phyloP scores from a whole-genome alignment of 2,113 vertebrate species.

The Cheilinus undulatus region DNA sequence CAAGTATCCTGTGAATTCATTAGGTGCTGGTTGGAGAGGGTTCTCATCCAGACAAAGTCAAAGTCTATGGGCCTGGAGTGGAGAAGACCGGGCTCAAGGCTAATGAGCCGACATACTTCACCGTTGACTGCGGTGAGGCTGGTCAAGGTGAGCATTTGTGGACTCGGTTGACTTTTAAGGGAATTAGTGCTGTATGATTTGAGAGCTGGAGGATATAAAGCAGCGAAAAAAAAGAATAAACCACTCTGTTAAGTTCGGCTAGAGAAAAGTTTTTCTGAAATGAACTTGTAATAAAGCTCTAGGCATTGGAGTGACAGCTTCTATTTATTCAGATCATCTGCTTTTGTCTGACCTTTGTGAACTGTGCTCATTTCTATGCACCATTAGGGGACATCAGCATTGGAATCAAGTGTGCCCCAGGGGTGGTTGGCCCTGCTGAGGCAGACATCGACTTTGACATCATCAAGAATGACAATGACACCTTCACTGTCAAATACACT shows the following conservation, averaged over 20 bases:
- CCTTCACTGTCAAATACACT: constrained; percentile 96
- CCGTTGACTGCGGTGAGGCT: constrained; percentile 93
- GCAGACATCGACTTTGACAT: constrained; percentile 98
- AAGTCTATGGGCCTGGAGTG: constrained; percentile 93
- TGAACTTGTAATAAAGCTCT: constrained; percentile 21
- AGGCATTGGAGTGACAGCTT: constrained; percentile 11
- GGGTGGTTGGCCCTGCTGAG: constrained; percentile 91
- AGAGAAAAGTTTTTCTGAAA: constrained; percentile 5
- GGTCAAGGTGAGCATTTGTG: constrained; percentile 87
- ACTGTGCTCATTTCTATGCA: constrained; percentile 55
- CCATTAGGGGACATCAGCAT: constrained; percentile 94
- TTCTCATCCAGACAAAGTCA: constrained; percentile 91
- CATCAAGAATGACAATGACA: constrained; percentile 98
- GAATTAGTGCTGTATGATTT: background rate
- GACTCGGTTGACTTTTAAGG: background rate
- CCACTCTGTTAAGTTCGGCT: background rate
- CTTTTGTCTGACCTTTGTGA: constrained; percentile 57
- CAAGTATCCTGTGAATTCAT: constrained; percentile 66
- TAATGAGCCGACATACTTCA: constrained; percentile 96
- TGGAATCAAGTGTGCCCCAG: constrained; percentile 94
- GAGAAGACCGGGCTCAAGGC: constrained; percentile 96
- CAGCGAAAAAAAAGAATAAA: background rate
- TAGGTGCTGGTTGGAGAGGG: constrained; percentile 95
- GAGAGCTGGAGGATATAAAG: background rate
- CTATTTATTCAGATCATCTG: constrained; percentile 50